A percentile compares a stretch with the other conserved stretches of the same genome.
Evolutionary conservation across 2,113 vertebrate genomes (phyloP).

Genomic region (Anthoscopus minutus): DNA sequence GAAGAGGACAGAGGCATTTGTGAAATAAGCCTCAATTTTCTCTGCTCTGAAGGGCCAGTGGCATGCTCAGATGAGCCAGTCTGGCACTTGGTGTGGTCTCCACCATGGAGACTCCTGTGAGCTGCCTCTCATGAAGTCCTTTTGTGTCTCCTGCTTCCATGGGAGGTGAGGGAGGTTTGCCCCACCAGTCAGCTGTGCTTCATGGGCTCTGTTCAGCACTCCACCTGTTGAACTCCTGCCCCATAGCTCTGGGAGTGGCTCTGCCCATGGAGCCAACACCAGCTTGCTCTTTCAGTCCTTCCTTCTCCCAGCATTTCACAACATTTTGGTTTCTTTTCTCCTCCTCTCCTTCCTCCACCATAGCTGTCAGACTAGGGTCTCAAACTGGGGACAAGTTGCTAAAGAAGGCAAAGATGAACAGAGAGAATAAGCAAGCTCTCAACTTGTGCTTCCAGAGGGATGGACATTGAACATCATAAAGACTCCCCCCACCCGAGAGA

Average conservation of each 20-base stretch:
- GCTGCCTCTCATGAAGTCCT: background rate
- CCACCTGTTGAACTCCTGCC: fast-evolving
- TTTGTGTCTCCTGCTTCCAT: background rate
- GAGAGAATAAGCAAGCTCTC: background rate
- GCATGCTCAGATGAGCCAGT: fast-evolving
- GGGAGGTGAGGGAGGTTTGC: background rate
- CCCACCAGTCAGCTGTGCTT: background rate
- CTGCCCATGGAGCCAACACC: background rate
- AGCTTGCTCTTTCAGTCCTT: background rate
- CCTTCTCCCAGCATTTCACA: background rate
- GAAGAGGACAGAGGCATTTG: background rate
- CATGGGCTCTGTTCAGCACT: background rate
- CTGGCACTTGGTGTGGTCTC: background rate
- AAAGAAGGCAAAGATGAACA: background rate
- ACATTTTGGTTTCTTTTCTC: background rate
- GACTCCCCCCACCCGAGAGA: fast-evolving
- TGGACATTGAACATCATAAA: background rate
- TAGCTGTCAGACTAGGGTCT: background rate
- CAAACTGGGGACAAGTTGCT: background rate
- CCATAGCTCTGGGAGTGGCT: background rate
- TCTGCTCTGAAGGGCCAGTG: background rate
- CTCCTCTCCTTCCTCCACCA: background rate
- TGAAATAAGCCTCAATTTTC: background rate
- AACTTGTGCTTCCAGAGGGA: background rate
- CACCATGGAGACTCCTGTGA: background rate